A percentile compares a stretch with the other conserved stretches of the same genome.
These are phyloP conservation scores for Chouioia cunea DNA, from an alignment of 2,888 invertebrate genomes.

Conservation along the genomic window DNA sequence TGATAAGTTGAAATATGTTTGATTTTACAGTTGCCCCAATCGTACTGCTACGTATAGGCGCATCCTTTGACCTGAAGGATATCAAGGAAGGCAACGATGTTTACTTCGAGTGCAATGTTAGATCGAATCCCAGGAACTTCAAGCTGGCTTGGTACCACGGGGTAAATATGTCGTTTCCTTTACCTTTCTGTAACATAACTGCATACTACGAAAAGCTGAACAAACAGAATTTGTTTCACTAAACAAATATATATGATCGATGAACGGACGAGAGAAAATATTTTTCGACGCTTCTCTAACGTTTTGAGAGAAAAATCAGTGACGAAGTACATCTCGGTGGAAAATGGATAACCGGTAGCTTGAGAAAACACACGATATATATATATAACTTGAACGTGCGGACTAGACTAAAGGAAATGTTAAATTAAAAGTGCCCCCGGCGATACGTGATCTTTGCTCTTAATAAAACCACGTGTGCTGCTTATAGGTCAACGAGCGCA, in stretches of 20 bases:
- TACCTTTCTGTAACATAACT: slow-evolving; percentile 56
- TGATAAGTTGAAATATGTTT: neutral
- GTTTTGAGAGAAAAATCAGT: slow-evolving; percentile 10
- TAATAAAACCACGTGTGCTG: slow-evolving; percentile 25
- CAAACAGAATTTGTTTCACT: too few species aligned
- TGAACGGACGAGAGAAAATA: too few species aligned
- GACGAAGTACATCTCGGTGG: neutral
- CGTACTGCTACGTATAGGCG: slow-evolving; percentile 85
- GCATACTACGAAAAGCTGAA: too few species aligned
- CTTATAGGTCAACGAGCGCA: neutral
- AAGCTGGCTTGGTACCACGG: slow-evolving; percentile 89
- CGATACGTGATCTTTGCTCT: slow-evolving; percentile 33
- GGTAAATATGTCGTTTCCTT: slow-evolving; percentile 70
- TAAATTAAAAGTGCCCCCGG: slow-evolving; percentile 42
- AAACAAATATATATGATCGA: too few species aligned
- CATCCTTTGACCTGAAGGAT: slow-evolving; percentile 84
- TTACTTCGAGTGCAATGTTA: slow-evolving; percentile 89
- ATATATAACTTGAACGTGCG: neutral
- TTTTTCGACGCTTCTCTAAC: slow-evolving; percentile 1
- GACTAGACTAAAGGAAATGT: neutral
- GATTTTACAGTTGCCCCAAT: slow-evolving; percentile 80
- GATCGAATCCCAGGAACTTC: slow-evolving; percentile 86
- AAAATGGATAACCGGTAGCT: slow-evolving; percentile 24
- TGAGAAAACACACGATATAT: neutral
- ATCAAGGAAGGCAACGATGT: slow-evolving; percentile 92